Evolutionary conservation across 2,113 vertebrate species (phyloP), one percentile per base, ranked within the genome.

Genomic region (Syngnathus scovelli): DNA sequence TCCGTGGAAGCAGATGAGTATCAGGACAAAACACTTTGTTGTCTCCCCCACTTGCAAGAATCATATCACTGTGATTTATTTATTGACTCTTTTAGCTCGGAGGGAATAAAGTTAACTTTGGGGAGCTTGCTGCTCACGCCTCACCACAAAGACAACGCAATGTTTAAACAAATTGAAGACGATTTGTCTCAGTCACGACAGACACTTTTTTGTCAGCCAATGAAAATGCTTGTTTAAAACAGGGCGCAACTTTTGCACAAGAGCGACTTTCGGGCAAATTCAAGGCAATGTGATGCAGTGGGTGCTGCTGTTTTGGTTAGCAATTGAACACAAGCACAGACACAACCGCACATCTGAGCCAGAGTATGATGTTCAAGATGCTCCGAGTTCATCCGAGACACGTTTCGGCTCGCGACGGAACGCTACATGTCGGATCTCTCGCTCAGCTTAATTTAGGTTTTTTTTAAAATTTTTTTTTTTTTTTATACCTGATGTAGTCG

Each of bases 401-500:
- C 13, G 49, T 51, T 51, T n/a, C 7, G 4, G 19, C n/a, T 51
- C 15, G 49, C 19, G 9, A 51, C 46, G 11, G 2, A 49, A 18
- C 12, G 12, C 12, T 1, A 4, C 5, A 5, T 46, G 6, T 6
- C 19, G 19, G 48, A 51, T 51, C 8, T n/a, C n/a, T 5, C 19
- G 6, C 21, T 10, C 51, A 9, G 9, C n/a, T 21, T 9, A 11
- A 52, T 52, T 52, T 51, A 27, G 27, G 1, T 27, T 27, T 27
- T 27, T 27, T 27, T 27, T 27, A 2, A n/a, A n/a, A n/a, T 44
- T 46, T 44, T 1, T 13, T 44, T 13, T 1, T 12, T 1, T 13
- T 36, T 18, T 19, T 91, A 93, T 88, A 99, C 97, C 97, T 98
- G 93, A 99, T 98, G 86, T 99, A 99, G 93, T 99, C 97, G 76